Base-by-base conservation (phyloP, 2,113 vertebrate genomes). In the Hypanus sabinus region DNA sequence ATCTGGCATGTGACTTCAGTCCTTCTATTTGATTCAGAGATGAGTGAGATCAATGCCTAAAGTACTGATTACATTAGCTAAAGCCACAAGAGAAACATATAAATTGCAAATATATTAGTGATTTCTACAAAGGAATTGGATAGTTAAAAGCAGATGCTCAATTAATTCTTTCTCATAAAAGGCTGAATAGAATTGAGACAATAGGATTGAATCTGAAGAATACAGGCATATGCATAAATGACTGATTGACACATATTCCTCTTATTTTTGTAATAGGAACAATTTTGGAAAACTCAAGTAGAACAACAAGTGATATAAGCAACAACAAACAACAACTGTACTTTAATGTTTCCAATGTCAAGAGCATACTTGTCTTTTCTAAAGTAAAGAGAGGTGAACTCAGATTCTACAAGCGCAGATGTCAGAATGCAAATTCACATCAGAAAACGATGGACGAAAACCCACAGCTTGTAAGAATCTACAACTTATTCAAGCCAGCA, bases 321-420 rank as follows among this genome's bases (percentile, higher is more conserved):
- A 75, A 27, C 70, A 71, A 55, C 70, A 93, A 93, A 93, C 70
- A 93, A n/a, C 91, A 24, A 27, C 9, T 93, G 22, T 73, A 75
- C 91, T 93, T 93, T 73, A 93, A 93, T 55, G 11, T 93, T 73
- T 46, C 91, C 24, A 93, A 30, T 55, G 38, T 36, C 11, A 75
- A 33, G 36, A 93, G 27, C 38, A 75, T 38, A 73, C 91, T 93
- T 93, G 91, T 93, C 68, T 93, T 55, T 93, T 33, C 65, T 14
- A 73, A 93, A 93, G 33, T 93, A 93, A 93, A 93, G 68, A 71
- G 70, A 73, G 68, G 91, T 75, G 91, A 93, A 75, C 91, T 93
- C 30, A 93, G 73, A 73, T 27, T 93, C 20, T 55, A 73, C 91
- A 93, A 55, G 22, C 70, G 10, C 36, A 38, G 30, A 6, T 20